phyloP scores from a whole-genome alignment of 1,140 invertebrate genomes.

The Papilio xuthus region DNA sequence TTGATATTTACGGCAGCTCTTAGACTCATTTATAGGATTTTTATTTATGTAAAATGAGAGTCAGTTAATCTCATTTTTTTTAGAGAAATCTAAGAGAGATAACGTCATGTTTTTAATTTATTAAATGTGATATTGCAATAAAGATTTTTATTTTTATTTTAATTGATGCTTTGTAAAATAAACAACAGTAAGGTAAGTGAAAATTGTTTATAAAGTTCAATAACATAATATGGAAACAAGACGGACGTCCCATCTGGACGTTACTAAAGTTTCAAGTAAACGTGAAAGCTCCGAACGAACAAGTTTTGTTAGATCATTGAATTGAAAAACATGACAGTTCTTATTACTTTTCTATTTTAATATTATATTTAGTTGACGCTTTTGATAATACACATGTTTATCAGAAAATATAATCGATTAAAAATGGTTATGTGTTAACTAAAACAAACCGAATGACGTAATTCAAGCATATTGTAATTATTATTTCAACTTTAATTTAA shows the following conservation, averaged over 20 bases:
- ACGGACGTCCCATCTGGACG: constrained; percentile 21
- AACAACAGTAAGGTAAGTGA: not conserved
- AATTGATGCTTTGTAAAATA: not conserved
- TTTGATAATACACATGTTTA: not conserved
- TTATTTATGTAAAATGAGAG: not conserved
- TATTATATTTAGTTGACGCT: not conserved
- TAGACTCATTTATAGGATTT: no score
- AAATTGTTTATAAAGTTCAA: constrained; percentile 5
- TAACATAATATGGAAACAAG: not conserved
- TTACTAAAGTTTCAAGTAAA: constrained; percentile 19
- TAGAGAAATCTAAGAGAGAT: not conserved
- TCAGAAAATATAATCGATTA: not conserved
- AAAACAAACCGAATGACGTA: no score
- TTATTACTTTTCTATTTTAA: not conserved
- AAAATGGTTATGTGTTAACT: no score
- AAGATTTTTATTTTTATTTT: no score
- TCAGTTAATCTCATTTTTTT: not conserved
- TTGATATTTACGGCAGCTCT: no score
- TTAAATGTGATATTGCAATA: not conserved
- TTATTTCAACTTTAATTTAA: not conserved
- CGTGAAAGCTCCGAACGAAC: constrained; percentile 23
- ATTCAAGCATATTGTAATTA: not conserved
- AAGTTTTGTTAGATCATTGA: constrained; percentile 23
- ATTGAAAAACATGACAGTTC: constrained; percentile 14
- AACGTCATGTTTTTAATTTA: not conserved